phyloP scores from a whole-genome alignment of 2,888 invertebrate species.

The Melanostoma mellinum region DNA sequence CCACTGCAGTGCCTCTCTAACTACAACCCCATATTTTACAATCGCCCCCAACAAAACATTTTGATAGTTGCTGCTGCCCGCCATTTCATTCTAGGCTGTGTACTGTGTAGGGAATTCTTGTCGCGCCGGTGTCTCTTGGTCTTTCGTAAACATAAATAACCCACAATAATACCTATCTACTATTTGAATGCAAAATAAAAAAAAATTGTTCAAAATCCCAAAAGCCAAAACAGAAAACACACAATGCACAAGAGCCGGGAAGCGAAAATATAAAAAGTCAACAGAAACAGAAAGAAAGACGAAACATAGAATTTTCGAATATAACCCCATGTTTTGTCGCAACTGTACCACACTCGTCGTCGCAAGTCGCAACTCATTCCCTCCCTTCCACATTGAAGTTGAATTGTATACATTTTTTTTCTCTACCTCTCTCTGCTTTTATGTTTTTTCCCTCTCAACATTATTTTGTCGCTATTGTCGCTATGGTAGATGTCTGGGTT shows the following conservation, averaged over 20 bases:
- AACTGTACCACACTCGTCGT: conserved; percentile 73
- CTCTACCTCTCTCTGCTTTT: conserved; percentile 35
- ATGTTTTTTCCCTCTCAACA: conserved; percentile 44
- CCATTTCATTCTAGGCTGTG: conserved; percentile 15
- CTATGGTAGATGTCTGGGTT: not conserved
- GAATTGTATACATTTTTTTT: conserved; percentile 37
- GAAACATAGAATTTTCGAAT: conserved; percentile 73
- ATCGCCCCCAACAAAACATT: too few relatives aligned
- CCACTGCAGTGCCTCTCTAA: too few relatives aligned
- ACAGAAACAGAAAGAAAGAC: conserved; percentile 32
- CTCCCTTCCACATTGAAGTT: conserved; percentile 57
- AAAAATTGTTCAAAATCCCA: conserved; percentile 2
- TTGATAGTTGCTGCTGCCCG: conserved; percentile 1
- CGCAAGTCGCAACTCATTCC: conserved; percentile 69
- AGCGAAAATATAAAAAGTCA: conserved; percentile 16
- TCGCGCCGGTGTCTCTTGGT: not conserved
- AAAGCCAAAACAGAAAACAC: not conserved
- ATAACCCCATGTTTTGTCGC: conserved; percentile 74
- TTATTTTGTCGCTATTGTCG: conserved; percentile 4
- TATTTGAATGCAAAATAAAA: conserved; percentile 18
- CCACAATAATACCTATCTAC: conserved; percentile 12
- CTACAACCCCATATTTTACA: too few relatives aligned
- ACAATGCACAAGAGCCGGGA: conserved; percentile 1
- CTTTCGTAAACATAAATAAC: conserved; percentile 18
- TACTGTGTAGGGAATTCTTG: not conserved